Evolutionary conservation across 2,113 vertebrate species (phyloP), one percentile per base, ranked within the genome.

Genomic region (Chaetodon auriga): DNA sequence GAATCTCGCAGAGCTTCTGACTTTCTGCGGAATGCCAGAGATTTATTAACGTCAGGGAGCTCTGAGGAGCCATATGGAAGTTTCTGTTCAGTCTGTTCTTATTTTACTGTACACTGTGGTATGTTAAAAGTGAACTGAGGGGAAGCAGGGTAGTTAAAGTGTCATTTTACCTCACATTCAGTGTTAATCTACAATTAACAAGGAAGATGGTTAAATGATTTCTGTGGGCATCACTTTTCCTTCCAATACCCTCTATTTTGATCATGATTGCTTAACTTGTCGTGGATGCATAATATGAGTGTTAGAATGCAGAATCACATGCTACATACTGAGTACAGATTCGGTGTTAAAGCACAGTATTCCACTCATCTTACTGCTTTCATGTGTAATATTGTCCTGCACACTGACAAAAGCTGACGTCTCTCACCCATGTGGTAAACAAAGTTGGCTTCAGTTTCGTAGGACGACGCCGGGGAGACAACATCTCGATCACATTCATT

Each of bases 401-500:
- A 30, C 21, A 23, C 7, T 63, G 38, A 63, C 23, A 54, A 61
- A 82, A 58, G 6, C 8, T 6, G 10, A 11, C 7, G 16, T 74
- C 41, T 87, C 96, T 97, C 95, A 99, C 98, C 98, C 95, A 97
- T 95, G 49, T 96, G 96, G 82, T 98, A 98, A 84, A 97, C 96
- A 85, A 97, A 98, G 94, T 97, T 98, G 91, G 97, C 96, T 89
- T 99, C 98, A 0, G 96, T 96, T 85, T 99, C 97, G 23, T 96
- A 98, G 6, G 96, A 98, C 0, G 97, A 98, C 0, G 97, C 97
- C 0, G 98, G 97, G n/a, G 98, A 99, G 78, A 97, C 96, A 8
- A 96, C 87, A n/a, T 99, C 97, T 58, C 97, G 96, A 58, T 99
- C 98, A 64, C 97, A 97, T 91, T 99, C 98, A 53, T 97, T 97